These are phyloP conservation scores for Muschampia plurimacula DNA, from an alignment of 2,888 invertebrate species.

Conservation along the genomic window DNA sequence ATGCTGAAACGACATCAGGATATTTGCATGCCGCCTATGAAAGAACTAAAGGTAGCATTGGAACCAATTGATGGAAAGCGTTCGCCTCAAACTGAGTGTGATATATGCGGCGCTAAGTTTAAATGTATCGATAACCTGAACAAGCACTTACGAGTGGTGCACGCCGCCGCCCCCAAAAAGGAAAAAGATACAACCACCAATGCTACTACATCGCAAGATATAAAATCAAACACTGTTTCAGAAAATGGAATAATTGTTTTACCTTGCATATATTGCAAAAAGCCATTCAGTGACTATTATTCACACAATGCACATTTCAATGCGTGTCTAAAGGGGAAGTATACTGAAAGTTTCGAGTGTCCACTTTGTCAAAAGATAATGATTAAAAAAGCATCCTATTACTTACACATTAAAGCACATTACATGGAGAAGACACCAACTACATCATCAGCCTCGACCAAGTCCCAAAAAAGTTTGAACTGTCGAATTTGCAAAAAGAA, in stretches of 20 bases:
- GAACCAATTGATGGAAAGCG: conserved; percentile 65
- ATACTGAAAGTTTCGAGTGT: conserved; percentile 57
- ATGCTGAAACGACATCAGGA: conserved; percentile 78
- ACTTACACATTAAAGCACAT: conserved; percentile 68
- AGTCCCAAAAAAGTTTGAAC: conserved; percentile 50
- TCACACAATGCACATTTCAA: conserved; percentile 65
- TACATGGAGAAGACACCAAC: conserved; percentile 54
- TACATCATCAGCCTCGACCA: conserved; percentile 4
- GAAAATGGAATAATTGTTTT: conserved; percentile 53
- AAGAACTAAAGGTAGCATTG: conserved; percentile 67
- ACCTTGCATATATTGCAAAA: conserved; percentile 70
- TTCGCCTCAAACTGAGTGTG: conserved; percentile 58
- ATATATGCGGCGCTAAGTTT: conserved; percentile 69
- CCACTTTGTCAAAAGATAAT: conserved; percentile 64
- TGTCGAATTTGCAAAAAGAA: conserved; percentile 74
- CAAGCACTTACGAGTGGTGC: conserved; percentile 73
- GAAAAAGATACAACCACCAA: conserved; percentile 39
- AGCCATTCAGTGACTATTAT: conserved; percentile 66
- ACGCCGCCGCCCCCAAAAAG: conserved; percentile 63
- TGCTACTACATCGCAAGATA: not conserved
- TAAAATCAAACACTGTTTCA: not conserved
- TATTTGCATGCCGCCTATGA: conserved; percentile 63
- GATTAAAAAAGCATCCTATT: conserved; percentile 59
- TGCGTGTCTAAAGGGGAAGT: conserved; percentile 60
- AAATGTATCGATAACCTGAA: conserved; percentile 69